phyloP scores from a whole-genome alignment of 2,113 vertebrate genomes.

The Paraplagusia blochii region DNA sequence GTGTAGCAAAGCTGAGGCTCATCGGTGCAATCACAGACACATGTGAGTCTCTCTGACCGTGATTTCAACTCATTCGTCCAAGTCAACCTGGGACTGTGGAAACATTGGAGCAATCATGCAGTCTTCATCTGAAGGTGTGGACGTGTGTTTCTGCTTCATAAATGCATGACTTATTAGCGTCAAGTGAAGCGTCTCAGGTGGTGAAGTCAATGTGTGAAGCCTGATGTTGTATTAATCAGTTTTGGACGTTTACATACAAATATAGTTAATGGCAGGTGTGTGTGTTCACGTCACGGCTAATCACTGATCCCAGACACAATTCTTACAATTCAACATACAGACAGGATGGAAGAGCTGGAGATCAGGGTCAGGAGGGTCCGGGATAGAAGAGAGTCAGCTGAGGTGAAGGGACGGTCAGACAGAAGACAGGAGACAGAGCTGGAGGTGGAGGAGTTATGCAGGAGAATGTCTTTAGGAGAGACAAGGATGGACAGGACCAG shows the following conservation, averaged over 20 bases:
- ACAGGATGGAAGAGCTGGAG: no score
- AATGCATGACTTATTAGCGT: slow-evolving; percentile 26
- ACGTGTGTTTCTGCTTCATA: neutral
- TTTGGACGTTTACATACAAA: slow-evolving; percentile 74
- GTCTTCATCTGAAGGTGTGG: slow-evolving; percentile 6
- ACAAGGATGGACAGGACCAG: no score
- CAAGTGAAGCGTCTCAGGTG: slow-evolving; percentile 24
- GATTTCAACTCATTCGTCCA: slow-evolving; percentile 70
- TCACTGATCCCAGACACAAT: slow-evolving; percentile 56
- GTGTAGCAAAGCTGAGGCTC: slow-evolving; percentile 52
- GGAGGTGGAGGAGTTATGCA: no score
- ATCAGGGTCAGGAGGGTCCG: no score
- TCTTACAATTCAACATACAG: slow-evolving; percentile 19
- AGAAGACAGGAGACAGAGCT: no score
- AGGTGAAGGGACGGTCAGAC: no score
- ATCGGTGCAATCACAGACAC: slow-evolving; percentile 60
- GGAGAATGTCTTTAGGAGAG: no score
- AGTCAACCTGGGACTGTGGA: slow-evolving; percentile 54
- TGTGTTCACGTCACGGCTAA: slow-evolving; percentile 71
- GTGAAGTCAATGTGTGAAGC: slow-evolving; percentile 47
- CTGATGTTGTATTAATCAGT: slow-evolving; percentile 66
- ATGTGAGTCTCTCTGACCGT: slow-evolving; percentile 66
- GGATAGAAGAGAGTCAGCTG: no score
- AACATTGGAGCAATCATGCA: neutral
- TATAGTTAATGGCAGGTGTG: slow-evolving; percentile 68